Base-by-base conservation (phyloP, 1,140 invertebrate species). In the Oryctes rhinoceros region DNA sequence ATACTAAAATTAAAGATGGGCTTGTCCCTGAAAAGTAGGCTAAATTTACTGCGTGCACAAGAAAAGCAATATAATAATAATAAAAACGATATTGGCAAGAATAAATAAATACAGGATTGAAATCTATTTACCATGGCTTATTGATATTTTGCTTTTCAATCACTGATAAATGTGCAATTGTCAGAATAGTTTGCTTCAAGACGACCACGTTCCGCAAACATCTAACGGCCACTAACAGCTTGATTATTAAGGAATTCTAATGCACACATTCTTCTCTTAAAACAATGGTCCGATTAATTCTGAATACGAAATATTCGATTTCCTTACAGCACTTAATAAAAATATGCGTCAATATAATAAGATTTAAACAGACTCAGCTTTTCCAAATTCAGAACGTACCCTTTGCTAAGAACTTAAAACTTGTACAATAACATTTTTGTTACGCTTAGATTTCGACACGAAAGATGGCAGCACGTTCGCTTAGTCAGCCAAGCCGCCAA, bases 1-100 rank as follows among this genome's bases (percentile, higher is more conserved):
- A 47, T 9, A 48, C 75, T 76, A 76, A 65, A 80, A 62, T 15
- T 78, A 80, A 48, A 81, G 81, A 85, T 85, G 84, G 84, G 84
- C 83, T 84, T 84, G 84, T 81, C 84, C 84, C 83, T 80, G 30
- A 44, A 80, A 80, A 80, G 59, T 80, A 78, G 75, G 76, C 53
- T 80, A 48, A 80, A 77, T 30, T 76, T 15, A 30, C 20, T 39
- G 47, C 15, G 3, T 10, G 15, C 11, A 44, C 3, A 1, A 3
- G 53, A 7, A 53, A 44, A 44, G 39, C 24, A n/a, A 20, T n/a
- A 39, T 13, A 53, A 79, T 47, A 47, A 48, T 1, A 18, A 74
- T 24, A 44, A 3, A 18, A 15, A 13, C 18, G 44, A 15, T 39
- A 59, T 20, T 53, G 7, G n/a, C n/a, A 18, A 39, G 20, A 44